These are phyloP conservation scores for Drosophila nebulosa DNA, from an alignment of 1,140 invertebrate species.

Conservation along the genomic window DNA sequence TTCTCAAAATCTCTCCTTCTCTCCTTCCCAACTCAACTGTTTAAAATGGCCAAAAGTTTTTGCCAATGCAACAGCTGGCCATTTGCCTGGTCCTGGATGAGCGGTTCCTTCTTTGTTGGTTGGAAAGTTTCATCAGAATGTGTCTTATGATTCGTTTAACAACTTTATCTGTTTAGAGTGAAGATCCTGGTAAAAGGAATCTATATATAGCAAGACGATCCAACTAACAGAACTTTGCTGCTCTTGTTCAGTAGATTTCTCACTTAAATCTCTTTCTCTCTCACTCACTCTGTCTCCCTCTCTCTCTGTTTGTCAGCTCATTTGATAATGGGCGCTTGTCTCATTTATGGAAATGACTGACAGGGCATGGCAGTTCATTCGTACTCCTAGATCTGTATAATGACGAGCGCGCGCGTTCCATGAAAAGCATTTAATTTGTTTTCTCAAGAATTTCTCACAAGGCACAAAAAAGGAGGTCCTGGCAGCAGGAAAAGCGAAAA, in stretches of 20 bases:
- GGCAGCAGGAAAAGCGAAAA: neutral
- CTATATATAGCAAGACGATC: no score
- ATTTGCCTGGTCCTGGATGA: neutral
- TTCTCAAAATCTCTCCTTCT: neutral
- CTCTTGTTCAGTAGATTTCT: neutral
- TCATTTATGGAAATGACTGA: neutral
- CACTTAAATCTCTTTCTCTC: no score
- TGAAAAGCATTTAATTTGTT: constrained; percentile 48
- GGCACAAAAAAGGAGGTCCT: constrained; percentile 46
- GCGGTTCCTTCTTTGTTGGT: no score
- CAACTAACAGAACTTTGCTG: no score
- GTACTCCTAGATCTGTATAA: constrained; percentile 13
- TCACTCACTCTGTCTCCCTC: neutral
- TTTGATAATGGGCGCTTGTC: neutral
- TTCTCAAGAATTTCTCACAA: constrained; percentile 52
- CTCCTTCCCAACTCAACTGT: neutral
- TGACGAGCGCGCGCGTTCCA: constrained; percentile 20
- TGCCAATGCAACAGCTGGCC: neutral
- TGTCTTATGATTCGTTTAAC: no score
- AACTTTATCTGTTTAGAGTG: no score
- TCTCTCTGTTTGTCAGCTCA: neutral
- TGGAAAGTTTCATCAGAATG: no score
- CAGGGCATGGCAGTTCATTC: neutral
- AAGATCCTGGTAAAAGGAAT: no score
- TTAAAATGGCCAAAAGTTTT: neutral